Base-by-base conservation (phyloP, 2,797 vertebrate genomes). In the Mionectes olivaceus region DNA sequence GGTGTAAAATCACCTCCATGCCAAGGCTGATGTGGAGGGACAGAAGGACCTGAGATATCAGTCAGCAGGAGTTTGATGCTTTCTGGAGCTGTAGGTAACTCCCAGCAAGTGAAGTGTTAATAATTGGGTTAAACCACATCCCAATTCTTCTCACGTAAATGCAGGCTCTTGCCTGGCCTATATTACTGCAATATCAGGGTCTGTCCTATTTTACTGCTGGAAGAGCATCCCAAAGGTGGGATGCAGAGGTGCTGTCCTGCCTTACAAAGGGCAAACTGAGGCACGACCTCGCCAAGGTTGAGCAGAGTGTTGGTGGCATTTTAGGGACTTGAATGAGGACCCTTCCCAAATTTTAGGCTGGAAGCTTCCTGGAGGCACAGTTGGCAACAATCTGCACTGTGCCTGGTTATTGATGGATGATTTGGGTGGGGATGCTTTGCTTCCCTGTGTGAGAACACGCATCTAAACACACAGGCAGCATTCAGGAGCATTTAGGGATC, bases 101-200 rank as follows among this genome's bases (percentile, higher is more conserved):
- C 61, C 23, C 64, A 53, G 52, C 25, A 39, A 83, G 74, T 47
- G 69, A 19, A 50, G 49, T 86, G 49, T 75, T 83, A 61, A 61
- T 83, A 93, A 87, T 25, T 92, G 79, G 91, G 91, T 96, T 93
- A 81, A 87, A 47, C 5, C 55, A 7, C 23, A 7, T 33, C 44
- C 46, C 16, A 56, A 43, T 30, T 68, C 70, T 44, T 37, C 49
- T 73, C 84, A 47, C 0, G 5, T 60, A 52, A 86, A 71, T 81
- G 80, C 81, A 90, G 90, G 89, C 80, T 71, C 84, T 63, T 4
- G 6, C 60, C 63, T 95, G 93, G 30, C 90, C 93, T 56, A 35
- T 67, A 57, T 94, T 86, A 1, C 35, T 41, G 25, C 6, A 15
- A 9, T 44, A 11, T 44, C 39, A 43, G 74, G 60, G 8, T 8